A percentile compares a stretch with the other conserved stretches of the same genome.
Conservation (phyloP, 1,140 invertebrate genomes). For the Tetragnatha versicolor region DNA sequence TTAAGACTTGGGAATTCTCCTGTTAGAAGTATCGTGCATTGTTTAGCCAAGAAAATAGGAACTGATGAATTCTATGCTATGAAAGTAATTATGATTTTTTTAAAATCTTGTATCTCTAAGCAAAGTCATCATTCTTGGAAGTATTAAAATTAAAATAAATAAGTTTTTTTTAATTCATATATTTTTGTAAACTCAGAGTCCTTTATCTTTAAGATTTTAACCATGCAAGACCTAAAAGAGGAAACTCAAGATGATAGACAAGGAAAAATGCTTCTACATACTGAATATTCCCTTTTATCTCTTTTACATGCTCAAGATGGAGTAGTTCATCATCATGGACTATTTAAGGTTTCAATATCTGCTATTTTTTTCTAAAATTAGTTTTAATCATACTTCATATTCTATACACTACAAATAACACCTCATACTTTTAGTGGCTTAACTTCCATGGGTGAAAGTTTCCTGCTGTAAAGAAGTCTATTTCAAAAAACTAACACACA, state of each 20-base stretch:
- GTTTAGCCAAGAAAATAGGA: constrained; percentile 75
- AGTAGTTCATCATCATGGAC: constrained; percentile 80
- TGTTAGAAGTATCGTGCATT: constrained; percentile 80
- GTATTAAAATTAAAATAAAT: background rate
- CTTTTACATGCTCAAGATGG: constrained; percentile 76
- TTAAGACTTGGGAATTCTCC: constrained; percentile 77
- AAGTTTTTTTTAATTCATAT: constrained; percentile 17
- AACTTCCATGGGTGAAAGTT: no score
- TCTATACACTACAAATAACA: no score
- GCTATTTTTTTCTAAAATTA: background rate
- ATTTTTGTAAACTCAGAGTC: constrained; percentile 14
- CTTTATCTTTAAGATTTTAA: constrained; percentile 66
- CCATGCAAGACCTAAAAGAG: constrained; percentile 68
- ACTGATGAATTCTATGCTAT: constrained; percentile 80
- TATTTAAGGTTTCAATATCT: constrained; percentile 74
- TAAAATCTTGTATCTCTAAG: no score
- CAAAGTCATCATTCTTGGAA: background rate
- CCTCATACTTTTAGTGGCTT: background rate
- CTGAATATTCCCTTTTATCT: constrained; percentile 79
- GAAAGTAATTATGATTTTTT: constrained; percentile 68
- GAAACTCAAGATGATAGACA: constrained; percentile 80
- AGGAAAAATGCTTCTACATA: constrained; percentile 82
- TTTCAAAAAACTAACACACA: no score
- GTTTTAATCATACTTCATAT: no score
- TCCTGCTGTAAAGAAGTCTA: no score